These are phyloP conservation scores for Proteles cristata DNA, from an alignment of 2,113 vertebrate genomes.

Conservation along the genomic window DNA sequence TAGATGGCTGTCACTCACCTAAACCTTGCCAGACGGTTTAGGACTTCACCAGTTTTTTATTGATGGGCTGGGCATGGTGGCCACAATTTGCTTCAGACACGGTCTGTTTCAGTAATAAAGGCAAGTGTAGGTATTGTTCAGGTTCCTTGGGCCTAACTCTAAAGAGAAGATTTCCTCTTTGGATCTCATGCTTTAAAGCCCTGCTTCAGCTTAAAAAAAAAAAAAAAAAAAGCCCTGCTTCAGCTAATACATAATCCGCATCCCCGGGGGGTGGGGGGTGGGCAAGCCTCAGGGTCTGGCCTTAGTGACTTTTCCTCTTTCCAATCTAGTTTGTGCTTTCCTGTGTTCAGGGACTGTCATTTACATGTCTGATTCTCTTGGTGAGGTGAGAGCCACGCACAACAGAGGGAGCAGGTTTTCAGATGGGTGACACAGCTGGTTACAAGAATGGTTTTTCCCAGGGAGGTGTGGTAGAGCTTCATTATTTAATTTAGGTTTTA, in stretches of 20 bases:
- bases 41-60: not conserved
- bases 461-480: not conserved
- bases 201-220: not conserved
- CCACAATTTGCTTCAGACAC: not conserved
- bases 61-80: not conserved
- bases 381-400: not conserved
- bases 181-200: not conserved
- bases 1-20: not conserved
- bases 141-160: not conserved
- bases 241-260: no score
- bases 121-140: not conserved
- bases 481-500: slow-evolving; percentile 20
- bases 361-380: not conserved
- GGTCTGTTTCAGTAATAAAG: not conserved
- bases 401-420: not conserved
- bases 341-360: not conserved
- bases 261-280: not conserved
- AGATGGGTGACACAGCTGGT: not conserved
- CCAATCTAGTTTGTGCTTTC: not conserved
- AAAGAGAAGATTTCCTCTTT: not conserved
- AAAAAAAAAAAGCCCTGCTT: not conserved
- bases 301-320: not conserved
- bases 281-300: not conserved
- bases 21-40: not conserved
- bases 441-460: not conserved